Base-by-base conservation (phyloP, 2,888 invertebrate genomes). In the Ornithoptera alexandrae region DNA sequence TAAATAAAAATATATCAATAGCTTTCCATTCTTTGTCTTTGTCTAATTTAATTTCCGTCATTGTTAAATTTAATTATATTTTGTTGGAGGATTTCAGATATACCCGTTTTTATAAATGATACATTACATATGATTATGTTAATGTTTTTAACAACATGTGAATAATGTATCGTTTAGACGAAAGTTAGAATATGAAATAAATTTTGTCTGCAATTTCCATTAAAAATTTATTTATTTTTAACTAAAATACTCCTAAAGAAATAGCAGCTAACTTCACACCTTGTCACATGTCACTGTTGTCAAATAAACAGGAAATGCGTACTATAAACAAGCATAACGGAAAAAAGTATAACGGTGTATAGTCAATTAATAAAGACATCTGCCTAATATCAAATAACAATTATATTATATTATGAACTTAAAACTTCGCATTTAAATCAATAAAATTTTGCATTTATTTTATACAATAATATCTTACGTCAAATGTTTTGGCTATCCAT, bases 1-100 rank as follows among this genome's bases (percentile, higher is more conserved):
- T 80, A 73, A 91, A 92, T 15, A 92, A 57, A 72, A 76, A 91
- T 72, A 92, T 89, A 68, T 91, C 88, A 30, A 90, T 79, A 1
- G 79, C 74, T 18, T 78, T 72, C 83, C 82, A 84, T 36, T 22
- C 42, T 59, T 65, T 68, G 0, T 24, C 61, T 24, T 65, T 42
- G 62, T 20, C 50, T 18, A 46, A 36, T 5, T 59, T 56, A 30
- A 24, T 17, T 46, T 67, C 70, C 2, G 63, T n/a, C 70, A 70
- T 70, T 50, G 22, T 20, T 18, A 68, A 58, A 18, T 22, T 50
- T 42, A 42, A 18, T 61, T 53, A 53, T 53, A 53, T 53, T 53
- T 61, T 61, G 42, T 20, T 12, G n/a, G 36, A 15, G 24, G 24
- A 1, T 24, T 22, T 15, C 7, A 15, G 4, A 24, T 8, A n/a